Percentiles rank a stretch among this genome's conserved stretches.
These are phyloP conservation scores for Eumaeus atala DNA, from an alignment of 1,140 invertebrate genomes.

Conservation along the genomic window DNA sequence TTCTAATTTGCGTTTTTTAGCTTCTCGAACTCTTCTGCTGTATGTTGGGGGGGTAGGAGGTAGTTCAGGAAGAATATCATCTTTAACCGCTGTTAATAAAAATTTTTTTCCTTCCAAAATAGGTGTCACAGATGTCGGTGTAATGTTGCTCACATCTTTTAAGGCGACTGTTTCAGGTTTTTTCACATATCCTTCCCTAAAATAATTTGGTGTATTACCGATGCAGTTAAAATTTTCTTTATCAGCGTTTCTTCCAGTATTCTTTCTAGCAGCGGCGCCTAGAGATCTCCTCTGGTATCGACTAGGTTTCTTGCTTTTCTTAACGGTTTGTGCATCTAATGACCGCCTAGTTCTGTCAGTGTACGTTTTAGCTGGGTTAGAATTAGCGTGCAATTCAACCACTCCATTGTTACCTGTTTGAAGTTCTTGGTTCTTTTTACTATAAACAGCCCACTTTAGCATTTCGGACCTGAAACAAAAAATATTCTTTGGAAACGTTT, in stretches of 20 bases:
- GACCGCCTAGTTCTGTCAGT: conserved; percentile 47
- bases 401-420: conserved; percentile 27
- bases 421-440: conserved; percentile 57
- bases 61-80: conserved; percentile 50
- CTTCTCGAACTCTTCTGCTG: conserved; percentile 63
- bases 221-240: conserved; percentile 65
- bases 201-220: conserved; percentile 64
- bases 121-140: conserved; percentile 51
- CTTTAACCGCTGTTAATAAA: conserved; percentile 43
- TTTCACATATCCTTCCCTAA: conserved; percentile 58
- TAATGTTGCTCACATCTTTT: conserved; percentile 67
- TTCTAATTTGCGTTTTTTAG: conserved; percentile 64
- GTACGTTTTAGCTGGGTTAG: conserved; percentile 31
- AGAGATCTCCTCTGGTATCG: conserved; percentile 63
- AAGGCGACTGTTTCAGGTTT: conserved; percentile 52
- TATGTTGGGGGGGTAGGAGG: conserved; percentile 61
- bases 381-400: conserved; percentile 32
- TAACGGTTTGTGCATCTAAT: conserved; percentile 52
- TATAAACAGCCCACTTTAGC: conserved; percentile 69
- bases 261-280: conserved; percentile 51
- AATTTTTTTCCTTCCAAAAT: conserved; percentile 46
- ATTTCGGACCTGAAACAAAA: conserved; percentile 56
- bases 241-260: conserved; percentile 44
- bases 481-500: background rate
- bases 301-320: conserved; percentile 64